Evolutionary conservation across 2,113 vertebrate genomes (phyloP), one percentile per base, ranked within the genome.

Genomic region (Arizona elegans): DNA sequence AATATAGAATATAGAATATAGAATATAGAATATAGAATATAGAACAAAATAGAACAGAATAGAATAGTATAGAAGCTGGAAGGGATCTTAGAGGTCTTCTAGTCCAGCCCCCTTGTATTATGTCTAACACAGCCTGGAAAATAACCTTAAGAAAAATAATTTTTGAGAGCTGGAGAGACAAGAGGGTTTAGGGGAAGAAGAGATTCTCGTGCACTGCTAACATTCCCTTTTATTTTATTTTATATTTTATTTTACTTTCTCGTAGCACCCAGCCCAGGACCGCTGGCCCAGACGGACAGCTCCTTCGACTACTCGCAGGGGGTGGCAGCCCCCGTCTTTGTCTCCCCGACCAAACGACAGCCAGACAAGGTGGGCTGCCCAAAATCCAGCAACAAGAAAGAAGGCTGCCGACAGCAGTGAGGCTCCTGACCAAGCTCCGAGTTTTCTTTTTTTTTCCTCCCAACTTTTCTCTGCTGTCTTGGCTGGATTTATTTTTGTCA

Each of bases 331-430:
- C 96, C 98, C 0, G 85, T 96, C 13, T 98, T 98, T 94, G 97
- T 98, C 81, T 97, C 97, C 0, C 98, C 98, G 13, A 98, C 98
- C 7, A 98, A 98, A 91, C 96, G 98, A 23, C 98, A 97, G 54
- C 91, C 94, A 0, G 98, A 98, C 50, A 98, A 98, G 96, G 54
- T 96, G 0, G 96, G 88, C 59, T 94, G 95, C 3, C 90, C 91
- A 5, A 98, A 98, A 97, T 59, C 97, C 95, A 98, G 98, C 96
- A 98, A 98, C 92, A 98, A 98, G 94, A 98, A 98, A 92, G 98
- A 98, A 94, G 94, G 94, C 17, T 86, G 93, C 47, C 97, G 97
- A 81, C 96, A 95, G 29, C 94, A 95, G 62, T 96, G 94, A 95
- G 10, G n/a, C 23, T 75, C 33, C 47, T 50, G 17, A 47, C 56